A percentile compares a stretch with the other conserved stretches of the same genome.
Evolutionary conservation across 2,113 vertebrate species (phyloP).

Genomic region (Tyrannus savana): DNA sequence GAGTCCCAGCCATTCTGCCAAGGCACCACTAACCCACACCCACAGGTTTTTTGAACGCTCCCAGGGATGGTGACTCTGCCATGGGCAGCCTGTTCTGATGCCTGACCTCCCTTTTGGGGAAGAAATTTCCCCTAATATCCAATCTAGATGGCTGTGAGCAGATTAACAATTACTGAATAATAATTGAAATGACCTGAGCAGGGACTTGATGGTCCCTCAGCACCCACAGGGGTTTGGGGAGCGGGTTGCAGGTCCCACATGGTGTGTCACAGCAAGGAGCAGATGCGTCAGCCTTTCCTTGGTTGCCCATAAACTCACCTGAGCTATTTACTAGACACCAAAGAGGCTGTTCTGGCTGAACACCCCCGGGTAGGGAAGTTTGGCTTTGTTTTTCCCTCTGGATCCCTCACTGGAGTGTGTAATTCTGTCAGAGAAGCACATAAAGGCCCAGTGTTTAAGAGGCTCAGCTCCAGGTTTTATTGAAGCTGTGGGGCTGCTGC

Average conservation of each 20-base stretch:
- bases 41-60: accelerated
- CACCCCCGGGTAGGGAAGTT: accelerated
- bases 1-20: not conserved
- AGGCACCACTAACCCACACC: not conserved
- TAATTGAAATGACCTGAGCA: not conserved
- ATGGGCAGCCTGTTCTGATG: not conserved
- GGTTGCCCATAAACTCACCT: not conserved
- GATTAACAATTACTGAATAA: not conserved
- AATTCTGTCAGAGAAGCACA: not conserved
- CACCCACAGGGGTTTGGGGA: accelerated
- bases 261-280: not conserved
- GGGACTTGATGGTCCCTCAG: accelerated
- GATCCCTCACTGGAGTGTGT: not conserved
- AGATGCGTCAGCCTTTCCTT: not conserved
- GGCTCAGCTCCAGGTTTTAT: constrained; percentile 36
- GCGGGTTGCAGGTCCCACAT: accelerated
- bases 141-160: accelerated
- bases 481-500: not conserved
- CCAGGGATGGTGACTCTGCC: not conserved
- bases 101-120: not conserved
- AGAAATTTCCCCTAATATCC: not conserved
- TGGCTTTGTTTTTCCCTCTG: not conserved
- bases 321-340: not conserved
- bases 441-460: not conserved
- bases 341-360: not conserved